Base-by-base conservation (phyloP, 2,113 vertebrate species). In the Trematomus loennbergii region DNA sequence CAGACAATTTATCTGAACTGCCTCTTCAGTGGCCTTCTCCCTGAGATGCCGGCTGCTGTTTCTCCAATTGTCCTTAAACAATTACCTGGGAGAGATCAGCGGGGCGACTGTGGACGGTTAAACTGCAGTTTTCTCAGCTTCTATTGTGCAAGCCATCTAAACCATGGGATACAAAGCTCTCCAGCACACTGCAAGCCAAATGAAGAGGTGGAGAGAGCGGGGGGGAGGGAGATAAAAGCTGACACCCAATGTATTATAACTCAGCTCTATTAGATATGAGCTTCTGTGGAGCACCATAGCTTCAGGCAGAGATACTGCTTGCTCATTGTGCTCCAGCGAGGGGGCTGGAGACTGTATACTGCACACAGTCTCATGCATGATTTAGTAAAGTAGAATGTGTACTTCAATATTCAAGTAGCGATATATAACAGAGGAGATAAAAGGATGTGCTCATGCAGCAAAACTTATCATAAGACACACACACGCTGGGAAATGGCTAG, bases 201-300 rank as follows among this genome's bases (percentile, higher is more conserved):
- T 89, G 92, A 89, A 92, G 85, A 92, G 88, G 67, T 84, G 81
- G 80, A 81, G 63, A 84, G 74, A 49, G 85, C 88, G 76, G 36
- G 25, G 72, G 68, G 77, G 77, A 86, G 79, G 75, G 62, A 91
- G 88, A 94, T 92, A 91, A 90, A 92, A 91, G 89, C 90, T 84
- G 91, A 93, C 90, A 91, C 78, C 79, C 82, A 77, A 90, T 92
- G 88, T 90, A 93, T 93, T 94, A 90, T 88, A 88, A 90, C 87
- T 87, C 79, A 40, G 79, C 83, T 89, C 86, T 85, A 81, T 87
- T 92, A 88, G 90, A 92, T 84, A 90, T 85, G 86, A 90, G 86
- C 87, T 84, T 84, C 83, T 87, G 89, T 83, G 83, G 84, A 82
- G 77, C 84, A 67, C 84, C 80, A 48, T 78, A 60, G 86, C 92